Percentiles rank a stretch among this genome's conserved stretches.
phyloP scores from a whole-genome alignment of 2,888 invertebrate genomes.

The Drosophila neotestacea region DNA sequence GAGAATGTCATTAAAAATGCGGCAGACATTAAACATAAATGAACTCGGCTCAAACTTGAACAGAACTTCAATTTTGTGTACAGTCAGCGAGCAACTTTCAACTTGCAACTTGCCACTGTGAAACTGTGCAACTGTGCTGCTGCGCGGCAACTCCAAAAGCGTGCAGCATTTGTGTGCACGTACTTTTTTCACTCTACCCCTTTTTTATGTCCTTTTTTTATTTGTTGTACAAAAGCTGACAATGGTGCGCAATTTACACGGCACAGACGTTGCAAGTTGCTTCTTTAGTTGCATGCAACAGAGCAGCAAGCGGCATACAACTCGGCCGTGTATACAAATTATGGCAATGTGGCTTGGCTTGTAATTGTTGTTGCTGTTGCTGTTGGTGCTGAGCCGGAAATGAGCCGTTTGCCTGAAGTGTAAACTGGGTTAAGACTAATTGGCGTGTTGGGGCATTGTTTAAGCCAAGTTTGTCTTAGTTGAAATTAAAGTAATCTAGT shows the following conservation, averaged over 20 bases:
- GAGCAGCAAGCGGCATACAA: slow-evolving; percentile 14
- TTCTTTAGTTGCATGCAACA: slow-evolving; percentile 30
- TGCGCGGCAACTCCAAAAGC: slow-evolving; percentile 7
- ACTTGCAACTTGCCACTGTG: slow-evolving; percentile 5
- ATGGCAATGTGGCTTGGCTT: slow-evolving; percentile 54
- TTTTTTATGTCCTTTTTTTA: slow-evolving; percentile 29
- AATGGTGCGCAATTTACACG: slow-evolving; percentile 74
- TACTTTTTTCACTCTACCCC: background rate
- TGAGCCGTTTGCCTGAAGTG: slow-evolving; percentile 76
- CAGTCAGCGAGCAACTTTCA: slow-evolving; percentile 25
- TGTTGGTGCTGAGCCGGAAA: slow-evolving; percentile 56
- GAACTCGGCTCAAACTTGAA: slow-evolving; percentile 56
- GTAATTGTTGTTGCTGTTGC: slow-evolving; percentile 26
- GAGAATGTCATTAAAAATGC: slow-evolving; percentile 70
- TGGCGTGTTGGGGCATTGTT: slow-evolving; percentile 66
- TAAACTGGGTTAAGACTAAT: slow-evolving; percentile 83
- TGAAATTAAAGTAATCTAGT: slow-evolving; percentile 50
- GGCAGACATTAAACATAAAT: slow-evolving; percentile 71
- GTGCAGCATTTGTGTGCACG: slow-evolving; percentile 11
- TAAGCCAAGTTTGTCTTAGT: slow-evolving; percentile 49
- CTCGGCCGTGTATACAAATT: slow-evolving; percentile 73
- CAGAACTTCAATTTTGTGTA: slow-evolving; percentile 44
- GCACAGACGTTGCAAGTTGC: slow-evolving; percentile 49
- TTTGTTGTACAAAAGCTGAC: slow-evolving; percentile 55
- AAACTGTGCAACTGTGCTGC: slow-evolving; percentile 2